Conservation (phyloP, 2,113 vertebrate species). For the Petrocephalus zakoni region DNA sequence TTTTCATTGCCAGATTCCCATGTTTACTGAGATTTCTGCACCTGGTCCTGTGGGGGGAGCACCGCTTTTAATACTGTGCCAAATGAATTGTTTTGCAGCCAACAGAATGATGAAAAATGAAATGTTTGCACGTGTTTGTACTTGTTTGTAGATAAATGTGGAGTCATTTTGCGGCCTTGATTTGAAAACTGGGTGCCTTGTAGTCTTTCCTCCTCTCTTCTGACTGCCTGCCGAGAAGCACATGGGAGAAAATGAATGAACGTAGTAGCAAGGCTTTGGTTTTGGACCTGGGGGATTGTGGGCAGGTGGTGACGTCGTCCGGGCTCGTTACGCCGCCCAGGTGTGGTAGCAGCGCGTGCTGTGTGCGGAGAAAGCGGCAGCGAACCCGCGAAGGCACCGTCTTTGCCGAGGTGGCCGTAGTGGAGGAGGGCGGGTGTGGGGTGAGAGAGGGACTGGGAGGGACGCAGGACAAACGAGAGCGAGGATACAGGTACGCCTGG, state of each 20-base stretch:
- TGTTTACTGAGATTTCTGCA: conserved; percentile 3
- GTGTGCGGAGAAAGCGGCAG: background rate
- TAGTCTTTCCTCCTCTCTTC: background rate
- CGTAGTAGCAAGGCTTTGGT: background rate
- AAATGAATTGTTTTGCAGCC: background rate
- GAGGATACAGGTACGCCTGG: background rate
- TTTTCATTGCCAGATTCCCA: conserved; percentile 7
- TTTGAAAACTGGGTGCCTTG: background rate
- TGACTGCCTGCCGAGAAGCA: background rate
- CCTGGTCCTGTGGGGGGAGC: background rate
- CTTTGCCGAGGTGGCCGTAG: background rate
- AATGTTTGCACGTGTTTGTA: background rate
- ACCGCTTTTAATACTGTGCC: background rate
- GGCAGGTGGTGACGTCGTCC: background rate
- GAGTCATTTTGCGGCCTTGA: background rate
- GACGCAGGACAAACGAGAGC: background rate
- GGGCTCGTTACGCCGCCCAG: background rate
- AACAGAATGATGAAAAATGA: background rate
- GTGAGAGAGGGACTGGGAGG: background rate
- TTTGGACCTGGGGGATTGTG: background rate
- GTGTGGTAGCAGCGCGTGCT: background rate
- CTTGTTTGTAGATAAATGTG: background rate
- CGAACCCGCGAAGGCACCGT: background rate
- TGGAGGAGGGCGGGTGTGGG: background rate
- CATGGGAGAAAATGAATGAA: background rate